Conservation (phyloP, 2,797 vertebrate genomes). For the Cheirogaleus major region DNA sequence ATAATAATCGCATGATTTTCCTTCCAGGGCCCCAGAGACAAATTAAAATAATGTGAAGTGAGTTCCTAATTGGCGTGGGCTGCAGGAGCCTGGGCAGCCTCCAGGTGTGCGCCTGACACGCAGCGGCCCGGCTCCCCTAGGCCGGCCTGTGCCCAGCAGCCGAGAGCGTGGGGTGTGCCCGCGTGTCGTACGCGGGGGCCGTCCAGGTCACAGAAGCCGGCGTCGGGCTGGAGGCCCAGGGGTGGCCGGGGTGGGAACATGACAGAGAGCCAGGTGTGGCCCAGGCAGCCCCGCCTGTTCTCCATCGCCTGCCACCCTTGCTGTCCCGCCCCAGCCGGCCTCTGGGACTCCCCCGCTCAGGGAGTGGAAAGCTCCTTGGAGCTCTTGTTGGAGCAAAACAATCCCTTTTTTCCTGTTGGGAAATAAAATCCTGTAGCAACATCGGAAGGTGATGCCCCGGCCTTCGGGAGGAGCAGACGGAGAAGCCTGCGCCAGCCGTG, state of each 20-base stretch:
- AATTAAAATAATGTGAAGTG: constrained; percentile 69
- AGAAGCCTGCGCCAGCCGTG: accelerated
- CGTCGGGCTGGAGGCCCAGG: accelerated
- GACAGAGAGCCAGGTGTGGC: not conserved
- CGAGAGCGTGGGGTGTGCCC: accelerated
- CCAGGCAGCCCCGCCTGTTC: not conserved
- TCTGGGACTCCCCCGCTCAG: not conserved
- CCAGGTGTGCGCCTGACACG: constrained; percentile 11
- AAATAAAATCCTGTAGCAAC: not conserved
- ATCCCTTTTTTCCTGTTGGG: not conserved
- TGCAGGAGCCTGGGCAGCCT: not conserved
- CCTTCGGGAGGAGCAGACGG: not conserved
- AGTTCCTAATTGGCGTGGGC: constrained; percentile 70
- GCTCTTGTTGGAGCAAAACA: constrained; percentile 48
- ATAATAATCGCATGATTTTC: constrained; percentile 64
- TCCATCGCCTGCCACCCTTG: not conserved
- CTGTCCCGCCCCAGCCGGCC: not conserved
- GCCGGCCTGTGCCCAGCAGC: not conserved
- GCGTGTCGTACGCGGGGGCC: accelerated
- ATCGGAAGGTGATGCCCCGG: not conserved
- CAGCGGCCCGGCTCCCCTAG: not conserved
- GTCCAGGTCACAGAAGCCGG: accelerated
- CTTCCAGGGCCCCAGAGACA: constrained; percentile 71
- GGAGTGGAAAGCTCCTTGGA: not conserved
- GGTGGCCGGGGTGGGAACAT: accelerated